Evolutionary conservation across 2,797 vertebrate species (phyloP).

Genomic region (Echiichthys vipera): DNA sequence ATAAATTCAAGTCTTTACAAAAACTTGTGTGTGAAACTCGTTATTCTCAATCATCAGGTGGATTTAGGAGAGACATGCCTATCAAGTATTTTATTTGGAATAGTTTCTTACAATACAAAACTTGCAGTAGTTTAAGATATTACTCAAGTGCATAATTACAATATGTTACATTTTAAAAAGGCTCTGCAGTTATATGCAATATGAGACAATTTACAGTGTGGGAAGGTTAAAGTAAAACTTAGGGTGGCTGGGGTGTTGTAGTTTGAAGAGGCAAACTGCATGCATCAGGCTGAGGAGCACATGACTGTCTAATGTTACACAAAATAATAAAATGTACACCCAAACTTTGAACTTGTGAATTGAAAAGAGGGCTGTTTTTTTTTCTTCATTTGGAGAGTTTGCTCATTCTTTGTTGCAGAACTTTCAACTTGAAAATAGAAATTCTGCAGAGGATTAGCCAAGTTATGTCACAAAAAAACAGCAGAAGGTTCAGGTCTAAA

Average conservation of each 20-base stretch:
- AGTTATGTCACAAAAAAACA: background rate
- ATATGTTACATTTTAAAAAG: conserved; percentile 91
- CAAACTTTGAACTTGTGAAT: background rate
- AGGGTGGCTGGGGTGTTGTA: conserved; percentile 6
- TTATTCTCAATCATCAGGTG: conserved; percentile 10
- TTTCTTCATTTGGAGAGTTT: background rate
- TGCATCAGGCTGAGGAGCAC: conserved; percentile 54
- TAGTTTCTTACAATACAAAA: conserved; percentile 94
- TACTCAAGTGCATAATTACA: conserved; percentile 91
- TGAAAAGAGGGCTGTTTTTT: background rate
- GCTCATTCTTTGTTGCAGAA: background rate
- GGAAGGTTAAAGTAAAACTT: conserved; percentile 39
- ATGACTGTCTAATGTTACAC: conserved; percentile 34
- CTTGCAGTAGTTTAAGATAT: conserved; percentile 91
- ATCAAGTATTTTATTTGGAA: conserved; percentile 91
- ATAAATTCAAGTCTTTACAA: conserved; percentile 69
- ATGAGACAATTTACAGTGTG: conserved; percentile 81
- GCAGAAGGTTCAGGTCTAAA: background rate
- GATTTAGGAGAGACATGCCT: conserved; percentile 45
- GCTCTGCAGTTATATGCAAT: conserved; percentile 87
- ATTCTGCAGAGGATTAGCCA: background rate
- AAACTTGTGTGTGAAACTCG: conserved; percentile 34
- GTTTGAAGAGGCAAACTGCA: conserved; percentile 41
- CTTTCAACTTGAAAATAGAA: background rate
- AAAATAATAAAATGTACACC: background rate